These are phyloP conservation scores for Azorinus chamasolen DNA, from an alignment of 2,888 invertebrate species.

Conservation along the genomic window DNA sequence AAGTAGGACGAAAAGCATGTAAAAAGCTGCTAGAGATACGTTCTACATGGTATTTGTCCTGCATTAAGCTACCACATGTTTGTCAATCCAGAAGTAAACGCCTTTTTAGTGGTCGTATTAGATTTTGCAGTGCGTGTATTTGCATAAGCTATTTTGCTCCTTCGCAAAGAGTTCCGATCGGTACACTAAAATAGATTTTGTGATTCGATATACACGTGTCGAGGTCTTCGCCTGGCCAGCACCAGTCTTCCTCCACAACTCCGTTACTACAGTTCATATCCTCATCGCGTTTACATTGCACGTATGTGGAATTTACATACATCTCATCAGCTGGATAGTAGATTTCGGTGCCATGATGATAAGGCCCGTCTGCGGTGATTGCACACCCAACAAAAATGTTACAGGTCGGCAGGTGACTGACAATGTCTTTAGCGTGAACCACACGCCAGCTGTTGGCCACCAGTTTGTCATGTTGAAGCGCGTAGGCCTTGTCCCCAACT, in stretches of 20 bases:
- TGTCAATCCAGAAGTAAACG: too few relatives aligned
- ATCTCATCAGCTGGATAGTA: slow-evolving; percentile 38
- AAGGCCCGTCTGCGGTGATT: slow-evolving; percentile 12
- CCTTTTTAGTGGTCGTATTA: too few relatives aligned
- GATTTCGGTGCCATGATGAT: slow-evolving; percentile 46
- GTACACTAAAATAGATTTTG: slow-evolving; percentile 30
- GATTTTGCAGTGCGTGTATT: too few relatives aligned
- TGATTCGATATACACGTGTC: slow-evolving; percentile 21
- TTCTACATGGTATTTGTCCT: too few relatives aligned
- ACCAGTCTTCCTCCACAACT: neutral
- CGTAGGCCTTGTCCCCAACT: slow-evolving; percentile 47
- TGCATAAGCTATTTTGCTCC: too few relatives aligned
- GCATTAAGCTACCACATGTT: too few relatives aligned
- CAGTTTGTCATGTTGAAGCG: slow-evolving; percentile 26
- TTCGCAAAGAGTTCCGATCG: slow-evolving; percentile 21
- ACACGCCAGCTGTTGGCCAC: slow-evolving; percentile 54
- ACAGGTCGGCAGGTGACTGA: slow-evolving; percentile 35
- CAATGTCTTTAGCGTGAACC: slow-evolving; percentile 43
- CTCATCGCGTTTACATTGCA: slow-evolving; percentile 31
- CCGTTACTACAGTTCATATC: slow-evolving; percentile 30
- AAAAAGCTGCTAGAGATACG: too few relatives aligned
- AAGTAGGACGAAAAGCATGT: too few relatives aligned
- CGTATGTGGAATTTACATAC: slow-evolving; percentile 17
- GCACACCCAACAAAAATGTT: slow-evolving; percentile 20
- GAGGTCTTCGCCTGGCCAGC: slow-evolving; percentile 4